A percentile compares a stretch with the other conserved stretches of the same genome.
These are phyloP conservation scores for Ovis canadensis DNA, from an alignment of 2,113 vertebrate species.

Conservation along the genomic window DNA sequence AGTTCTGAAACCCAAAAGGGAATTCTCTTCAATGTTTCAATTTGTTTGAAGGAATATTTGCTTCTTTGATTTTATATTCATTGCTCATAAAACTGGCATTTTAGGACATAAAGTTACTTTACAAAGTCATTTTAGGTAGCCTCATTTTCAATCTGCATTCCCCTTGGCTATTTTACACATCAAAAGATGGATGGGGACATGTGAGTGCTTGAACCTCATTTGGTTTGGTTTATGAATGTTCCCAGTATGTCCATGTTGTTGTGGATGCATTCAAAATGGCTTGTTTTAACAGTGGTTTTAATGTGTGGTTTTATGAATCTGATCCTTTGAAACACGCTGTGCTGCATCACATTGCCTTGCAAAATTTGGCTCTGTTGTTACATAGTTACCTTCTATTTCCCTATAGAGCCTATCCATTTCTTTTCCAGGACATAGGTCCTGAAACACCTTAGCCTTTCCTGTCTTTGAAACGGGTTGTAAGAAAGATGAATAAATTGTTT, in stretches of 20 bases:
- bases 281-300: slow-evolving; percentile 45
- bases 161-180: slow-evolving; percentile 27
- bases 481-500: neutral
- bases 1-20: neutral
- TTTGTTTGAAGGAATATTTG: slow-evolving; percentile 18
- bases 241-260: neutral
- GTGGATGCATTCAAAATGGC: neutral
- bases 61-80: slow-evolving; percentile 49
- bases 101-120: slow-evolving; percentile 44
- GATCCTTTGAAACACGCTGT: slow-evolving; percentile 34
- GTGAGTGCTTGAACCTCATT: slow-evolving; percentile 19
- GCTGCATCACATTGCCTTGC: neutral
- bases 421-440: neutral
- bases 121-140: neutral
- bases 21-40: neutral
- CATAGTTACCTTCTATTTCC: neutral
- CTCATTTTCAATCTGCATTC: slow-evolving; percentile 12
- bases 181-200: neutral
- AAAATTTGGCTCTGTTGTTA: neutral
- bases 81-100: slow-evolving; percentile 26
- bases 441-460: neutral
- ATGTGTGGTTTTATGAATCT: slow-evolving; percentile 34
- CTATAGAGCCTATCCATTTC: neutral
- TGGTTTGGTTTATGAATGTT: slow-evolving; percentile 45
- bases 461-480: neutral